Percentiles rank a stretch among this genome's conserved stretches.
Evolutionary conservation across 2,113 vertebrate species (phyloP).

Genomic region (Calyptommatus sinebrachiatus): DNA sequence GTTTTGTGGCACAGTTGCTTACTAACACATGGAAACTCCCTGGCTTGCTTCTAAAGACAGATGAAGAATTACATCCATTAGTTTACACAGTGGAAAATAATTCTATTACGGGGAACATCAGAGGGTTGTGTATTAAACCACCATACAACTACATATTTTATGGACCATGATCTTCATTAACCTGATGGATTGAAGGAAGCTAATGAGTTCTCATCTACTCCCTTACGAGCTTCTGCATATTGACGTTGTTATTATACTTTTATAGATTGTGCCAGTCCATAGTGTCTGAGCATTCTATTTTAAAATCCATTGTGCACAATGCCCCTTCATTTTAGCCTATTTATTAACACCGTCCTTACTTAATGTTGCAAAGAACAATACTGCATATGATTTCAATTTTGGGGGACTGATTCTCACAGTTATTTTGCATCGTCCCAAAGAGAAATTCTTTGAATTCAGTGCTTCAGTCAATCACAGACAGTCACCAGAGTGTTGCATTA

Average conservation of each 20-base stretch:
- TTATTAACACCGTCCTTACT: background rate
- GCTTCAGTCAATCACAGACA: no score
- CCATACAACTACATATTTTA: slow-evolving; percentile 6
- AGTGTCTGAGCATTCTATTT: background rate
- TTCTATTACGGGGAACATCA: slow-evolving; percentile 5
- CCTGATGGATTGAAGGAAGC: slow-evolving; percentile 1
- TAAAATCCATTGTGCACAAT: background rate
- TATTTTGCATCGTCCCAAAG: no score
- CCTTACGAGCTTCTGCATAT: slow-evolving; percentile 8
- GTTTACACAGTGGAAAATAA: slow-evolving; percentile 16
- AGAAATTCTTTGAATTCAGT: no score
- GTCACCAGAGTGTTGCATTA: no score
- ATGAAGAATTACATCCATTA: slow-evolving; percentile 26
- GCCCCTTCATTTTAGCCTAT: background rate
- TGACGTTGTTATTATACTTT: slow-evolving; percentile 5
- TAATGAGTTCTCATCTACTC: slow-evolving; percentile 17
- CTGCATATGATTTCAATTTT: background rate
- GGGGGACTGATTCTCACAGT: background rate
- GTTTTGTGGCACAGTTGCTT: background rate
- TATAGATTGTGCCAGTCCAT: background rate
- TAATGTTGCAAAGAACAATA: background rate
- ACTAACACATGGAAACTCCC: background rate
- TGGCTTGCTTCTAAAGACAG: slow-evolving; percentile 3
- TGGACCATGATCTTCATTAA: slow-evolving; percentile 17
- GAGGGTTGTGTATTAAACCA: slow-evolving; percentile 3